Evolutionary conservation across 2,797 vertebrate genomes (phyloP), one percentile per base, ranked within the genome.

Genomic region (Ficedula albicollis): DNA sequence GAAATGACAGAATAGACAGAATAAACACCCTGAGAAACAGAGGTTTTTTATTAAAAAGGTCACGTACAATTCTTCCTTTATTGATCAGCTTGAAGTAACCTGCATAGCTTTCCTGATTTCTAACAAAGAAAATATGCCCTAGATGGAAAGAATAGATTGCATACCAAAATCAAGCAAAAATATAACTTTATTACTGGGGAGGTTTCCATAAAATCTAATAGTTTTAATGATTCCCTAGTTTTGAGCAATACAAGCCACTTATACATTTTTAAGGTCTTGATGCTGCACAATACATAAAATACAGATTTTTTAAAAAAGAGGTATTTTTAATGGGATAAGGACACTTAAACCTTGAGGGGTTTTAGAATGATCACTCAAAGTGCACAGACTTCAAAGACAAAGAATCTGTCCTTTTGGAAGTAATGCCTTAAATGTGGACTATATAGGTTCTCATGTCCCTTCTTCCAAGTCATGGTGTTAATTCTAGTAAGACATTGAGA

Each of bases 1-100:
- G 17, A 90, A 55, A 58, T 59, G 20, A 78, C 10, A 92, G 77
- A 89, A 91, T 1, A 82, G 27, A 69, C 4, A 90, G 46, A 93
- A 66, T 25, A 85, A 41, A 89, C 13, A 76, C 3, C 11, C 38
- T 66, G 32, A 79, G 49, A 54, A 87, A 2, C 9, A 75, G 15
- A 1, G 0, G 2, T 32, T 67, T 83, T 89, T 78, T 22, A 39
- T 39, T 60, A 27, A 92, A 73, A 82, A 70, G 21, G 21, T 36
- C 48, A 89, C 21, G 64, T 36, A 66, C 3, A 39, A 6, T 62
- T 89, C 43, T 48, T 63, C 63, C 59, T 84, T 14, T 38, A 56
- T 44, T 82, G 43, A 51, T 72, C 19, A 68, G 27, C 62, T 32
- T 75, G 21, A 84, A 66, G 34, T 32, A 51, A 80, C 34, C 19